Base-by-base conservation (phyloP, 1,140 invertebrate genomes). In the Eumaeus atala region DNA sequence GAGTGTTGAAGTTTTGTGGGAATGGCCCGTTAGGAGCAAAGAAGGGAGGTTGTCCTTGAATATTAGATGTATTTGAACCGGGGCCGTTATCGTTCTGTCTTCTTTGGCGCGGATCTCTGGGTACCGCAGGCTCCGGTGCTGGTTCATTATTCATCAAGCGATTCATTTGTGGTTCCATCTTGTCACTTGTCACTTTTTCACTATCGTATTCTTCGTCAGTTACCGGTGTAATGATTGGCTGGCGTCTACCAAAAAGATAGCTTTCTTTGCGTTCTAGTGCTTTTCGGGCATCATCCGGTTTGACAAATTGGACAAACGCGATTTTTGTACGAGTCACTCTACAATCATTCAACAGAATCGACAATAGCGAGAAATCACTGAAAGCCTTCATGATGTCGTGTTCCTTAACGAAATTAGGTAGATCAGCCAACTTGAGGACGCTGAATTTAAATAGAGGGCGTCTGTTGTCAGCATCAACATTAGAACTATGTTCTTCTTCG, bases 371-470 rank as follows among this genome's bases (percentile, higher is more conserved):
- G 72, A 91, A 92, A 0, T 92, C 91, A 5, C 90, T 91, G 68
- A 95, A 95, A 49, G 93, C 89, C 64, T 94, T 93, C 14, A 92
- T 90, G 7, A 96, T 91, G 62, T 95, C 94, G 57, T 93, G 90
- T 67, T 95, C 93, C 71, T 92, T 94, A 36, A 92, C 91, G 61
- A 92, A 92, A n/a, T 90, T 89, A 0, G 94, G 94, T 12, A 95
- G 64, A 42, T 94, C 92, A 49, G 92, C 89, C 0, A 95, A 65
- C 55, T 91, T 88, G 0, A 95, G 75, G 8, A 92, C 91, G 7
- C 77, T 86, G 48, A 58, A 76, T 8, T 54, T 33, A 34, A 53
- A 18, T 47, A 51, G 62, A 0, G 69, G 48, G 4, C 28, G 28
- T 17, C 59, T 47, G 33, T 74, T 60, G 6, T 68, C 69, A 7